A percentile compares a stretch with the other conserved stretches of the same genome.
Conservation (phyloP, 2,797 vertebrate genomes). For the Centroberyx gerrardi region DNA sequence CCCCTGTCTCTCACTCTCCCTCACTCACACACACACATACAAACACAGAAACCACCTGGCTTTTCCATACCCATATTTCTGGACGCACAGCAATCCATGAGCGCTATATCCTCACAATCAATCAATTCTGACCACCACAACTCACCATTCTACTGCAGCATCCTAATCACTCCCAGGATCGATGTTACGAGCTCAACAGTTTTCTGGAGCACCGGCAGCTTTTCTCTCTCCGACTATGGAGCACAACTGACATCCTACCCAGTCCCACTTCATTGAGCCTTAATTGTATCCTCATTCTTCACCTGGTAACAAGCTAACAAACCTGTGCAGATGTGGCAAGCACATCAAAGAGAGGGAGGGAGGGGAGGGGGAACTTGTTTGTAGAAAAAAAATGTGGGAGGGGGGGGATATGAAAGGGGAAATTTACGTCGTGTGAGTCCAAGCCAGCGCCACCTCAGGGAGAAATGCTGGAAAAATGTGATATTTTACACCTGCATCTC, state of each 20-base stretch:
- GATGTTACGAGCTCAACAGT: slow-evolving; percentile 21
- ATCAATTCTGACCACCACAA: slow-evolving; percentile 40
- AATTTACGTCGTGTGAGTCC: slow-evolving; percentile 85
- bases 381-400: slow-evolving; percentile 75
- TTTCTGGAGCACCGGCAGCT: slow-evolving; percentile 55
- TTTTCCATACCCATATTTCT: slow-evolving; percentile 35
- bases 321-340: slow-evolving; percentile 85
- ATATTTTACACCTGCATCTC: slow-evolving; percentile 90
- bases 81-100: slow-evolving; percentile 34
- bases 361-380: slow-evolving; percentile 75
- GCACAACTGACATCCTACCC: slow-evolving; percentile 46
- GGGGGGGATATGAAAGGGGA: slow-evolving; percentile 83
- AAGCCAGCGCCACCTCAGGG: slow-evolving; percentile 87
- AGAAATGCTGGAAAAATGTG: slow-evolving; percentile 89
- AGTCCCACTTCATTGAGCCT: slow-evolving; percentile 68
- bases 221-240: slow-evolving; percentile 25
- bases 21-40: slow-evolving; percentile 44
- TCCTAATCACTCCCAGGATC: slow-evolving; percentile 46
- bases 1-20: slow-evolving; percentile 41
- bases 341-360: slow-evolving; percentile 83
- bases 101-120: slow-evolving; percentile 48
- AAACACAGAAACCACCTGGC: slow-evolving; percentile 48
- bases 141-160: slow-evolving; percentile 2
- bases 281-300: slow-evolving; percentile 83
- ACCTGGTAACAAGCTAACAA: slow-evolving; percentile 84